Evolutionary conservation across 2,888 invertebrate genomes (phyloP).

Genomic region (Bembecia ichneumoniformis): DNA sequence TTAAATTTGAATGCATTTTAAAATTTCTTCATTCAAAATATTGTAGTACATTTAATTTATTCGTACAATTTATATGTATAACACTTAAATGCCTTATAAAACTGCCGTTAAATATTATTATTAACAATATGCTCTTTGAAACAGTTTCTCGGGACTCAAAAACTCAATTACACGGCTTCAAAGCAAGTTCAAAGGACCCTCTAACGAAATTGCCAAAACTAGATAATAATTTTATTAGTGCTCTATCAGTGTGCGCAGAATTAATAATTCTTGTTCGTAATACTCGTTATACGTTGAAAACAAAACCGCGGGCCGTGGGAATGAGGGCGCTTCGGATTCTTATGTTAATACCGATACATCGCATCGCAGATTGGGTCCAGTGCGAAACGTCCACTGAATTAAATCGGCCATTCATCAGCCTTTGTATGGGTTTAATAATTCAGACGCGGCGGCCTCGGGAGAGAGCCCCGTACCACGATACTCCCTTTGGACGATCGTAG

Average conservation of each 20-base stretch:
- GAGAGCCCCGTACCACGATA: conserved; percentile 21
- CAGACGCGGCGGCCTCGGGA: conserved; percentile 27
- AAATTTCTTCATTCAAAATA: too few species aligned
- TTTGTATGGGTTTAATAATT: conserved; percentile 51
- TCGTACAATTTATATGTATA: too few species aligned
- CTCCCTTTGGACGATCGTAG: not conserved
- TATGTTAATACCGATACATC: conserved; percentile 57
- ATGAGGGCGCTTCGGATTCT: conserved; percentile 41
- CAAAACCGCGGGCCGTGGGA: conserved; percentile 45
- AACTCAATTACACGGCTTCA: not conserved
- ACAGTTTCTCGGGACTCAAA: not conserved
- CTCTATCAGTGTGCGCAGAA: not conserved
- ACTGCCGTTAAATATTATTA: too few species aligned
- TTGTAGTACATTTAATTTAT: not conserved
- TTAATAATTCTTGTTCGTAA: conserved; percentile 3
- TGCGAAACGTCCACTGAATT: conserved; percentile 30
- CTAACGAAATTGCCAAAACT: conserved; percentile 5
- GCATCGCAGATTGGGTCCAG: conserved; percentile 42
- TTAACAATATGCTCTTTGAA: not conserved
- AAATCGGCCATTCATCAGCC: conserved; percentile 40
- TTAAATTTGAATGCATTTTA: too few species aligned
- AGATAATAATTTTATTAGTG: conserved; percentile 24
- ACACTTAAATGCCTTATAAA: too few species aligned
- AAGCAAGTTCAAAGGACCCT: conserved; percentile 1
- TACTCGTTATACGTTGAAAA: conserved; percentile 15